Percentiles rank a stretch among this genome's conserved stretches.
Conservation (phyloP, 2,797 vertebrate genomes). For the Fratercula arctica region DNA sequence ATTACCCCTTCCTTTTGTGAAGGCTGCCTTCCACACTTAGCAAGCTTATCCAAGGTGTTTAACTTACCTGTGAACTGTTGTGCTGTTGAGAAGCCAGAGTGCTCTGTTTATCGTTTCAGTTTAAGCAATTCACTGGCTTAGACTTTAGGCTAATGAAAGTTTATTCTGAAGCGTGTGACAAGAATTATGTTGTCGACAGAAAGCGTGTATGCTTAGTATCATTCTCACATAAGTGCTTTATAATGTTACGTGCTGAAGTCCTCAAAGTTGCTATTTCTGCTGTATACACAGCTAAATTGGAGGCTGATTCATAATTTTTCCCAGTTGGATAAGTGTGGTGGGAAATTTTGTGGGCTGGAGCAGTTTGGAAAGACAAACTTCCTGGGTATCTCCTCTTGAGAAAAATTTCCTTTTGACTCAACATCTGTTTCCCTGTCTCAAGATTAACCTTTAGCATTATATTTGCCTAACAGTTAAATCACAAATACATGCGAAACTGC, state of each 20-base stretch:
- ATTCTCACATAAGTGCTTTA: not conserved
- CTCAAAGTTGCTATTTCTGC: not conserved
- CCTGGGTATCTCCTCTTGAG: slow-evolving; percentile 71
- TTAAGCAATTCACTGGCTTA: not conserved
- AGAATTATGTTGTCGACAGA: not conserved
- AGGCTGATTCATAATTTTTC: not conserved
- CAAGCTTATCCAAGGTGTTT: not conserved
- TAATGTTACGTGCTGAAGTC: not conserved
- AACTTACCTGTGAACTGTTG: not conserved
- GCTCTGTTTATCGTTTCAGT: not conserved
- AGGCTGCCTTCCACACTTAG: not conserved
- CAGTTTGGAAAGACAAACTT: slow-evolving; percentile 58
- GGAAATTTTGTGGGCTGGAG: slow-evolving; percentile 56
- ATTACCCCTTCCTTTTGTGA: not conserved
- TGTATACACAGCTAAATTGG: not conserved
- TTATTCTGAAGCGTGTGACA: not conserved
- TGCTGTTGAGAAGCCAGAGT: not conserved
- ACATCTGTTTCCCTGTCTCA: slow-evolving; percentile 60
- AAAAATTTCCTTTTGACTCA: slow-evolving; percentile 43
- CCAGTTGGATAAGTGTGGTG: slow-evolving; percentile 20
- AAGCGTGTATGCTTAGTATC: not conserved
- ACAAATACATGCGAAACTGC: not conserved
- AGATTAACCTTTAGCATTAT: slow-evolving; percentile 46
- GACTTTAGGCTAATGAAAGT: not conserved
- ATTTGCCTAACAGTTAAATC: not conserved